Evolutionary conservation across 2,888 invertebrate species (phyloP).

Genomic region (Cistogaster globosa): DNA sequence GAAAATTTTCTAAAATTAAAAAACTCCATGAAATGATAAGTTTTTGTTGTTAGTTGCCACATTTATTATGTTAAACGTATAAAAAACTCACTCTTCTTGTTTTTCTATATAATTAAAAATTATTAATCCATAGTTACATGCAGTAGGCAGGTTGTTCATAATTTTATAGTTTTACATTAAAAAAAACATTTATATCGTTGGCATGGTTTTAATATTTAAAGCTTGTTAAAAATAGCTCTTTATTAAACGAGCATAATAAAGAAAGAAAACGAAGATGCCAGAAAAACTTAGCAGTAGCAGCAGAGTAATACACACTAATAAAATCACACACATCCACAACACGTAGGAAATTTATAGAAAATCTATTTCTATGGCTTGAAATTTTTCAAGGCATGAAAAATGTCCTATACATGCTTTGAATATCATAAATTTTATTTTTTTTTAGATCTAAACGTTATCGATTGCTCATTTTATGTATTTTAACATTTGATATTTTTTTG

Average conservation of each 20-base stretch:
- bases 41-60: constrained; percentile 28
- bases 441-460: too few relatives aligned
- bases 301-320: constrained; percentile 63
- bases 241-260: constrained; percentile 44
- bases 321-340: constrained; percentile 24
- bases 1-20: constrained; percentile 19
- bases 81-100: constrained; percentile 32
- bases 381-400: background rate
- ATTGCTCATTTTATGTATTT: too few relatives aligned
- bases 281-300: constrained; percentile 39
- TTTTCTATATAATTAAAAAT: background rate
- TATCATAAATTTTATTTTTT: too few relatives aligned
- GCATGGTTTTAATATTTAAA: constrained; percentile 14
- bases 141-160: background rate
- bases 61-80: constrained; percentile 24
- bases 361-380: background rate
- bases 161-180: background rate
- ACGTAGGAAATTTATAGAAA: constrained; percentile 9
- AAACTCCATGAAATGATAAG: constrained; percentile 38
- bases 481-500: too few relatives aligned
- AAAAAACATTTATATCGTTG: background rate
- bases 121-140: constrained; percentile 13
- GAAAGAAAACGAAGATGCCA: constrained; percentile 26
- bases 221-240: constrained; percentile 74
- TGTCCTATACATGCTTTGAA: too few relatives aligned